phyloP scores from a whole-genome alignment of 64 coral and sea anemone species.

The Pachyseris speciosa region DNA sequence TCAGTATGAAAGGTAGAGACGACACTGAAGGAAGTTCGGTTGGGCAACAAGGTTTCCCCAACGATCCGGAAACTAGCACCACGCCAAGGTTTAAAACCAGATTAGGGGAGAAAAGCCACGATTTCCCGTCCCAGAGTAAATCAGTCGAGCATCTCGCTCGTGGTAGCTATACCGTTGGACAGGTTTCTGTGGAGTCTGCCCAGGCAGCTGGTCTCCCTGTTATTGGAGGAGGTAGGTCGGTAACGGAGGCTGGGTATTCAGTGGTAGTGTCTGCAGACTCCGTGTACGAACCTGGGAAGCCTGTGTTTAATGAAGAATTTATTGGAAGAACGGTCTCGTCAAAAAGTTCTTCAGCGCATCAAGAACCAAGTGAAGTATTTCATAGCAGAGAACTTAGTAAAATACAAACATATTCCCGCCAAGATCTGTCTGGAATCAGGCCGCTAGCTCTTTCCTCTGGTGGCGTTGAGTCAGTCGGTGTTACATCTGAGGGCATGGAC shows the following conservation, averaged over 20 bases:
- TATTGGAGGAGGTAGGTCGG: slow-evolving; percentile 23
- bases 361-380: neutral
- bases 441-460: neutral
- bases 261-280: neutral
- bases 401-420: neutral
- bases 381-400: neutral
- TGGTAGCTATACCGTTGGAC: slow-evolving; percentile 88
- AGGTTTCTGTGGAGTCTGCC: slow-evolving; percentile 77
- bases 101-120: slow-evolving; percentile 9
- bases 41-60: neutral
- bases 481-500: neutral
- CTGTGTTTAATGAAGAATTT: neutral
- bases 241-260: neutral
- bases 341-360: neutral
- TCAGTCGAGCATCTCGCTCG: slow-evolving; percentile 64
- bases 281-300: neutral
- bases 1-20: neutral
- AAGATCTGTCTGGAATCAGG: neutral
- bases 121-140: slow-evolving; percentile 37
- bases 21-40: slow-evolving; percentile 5
- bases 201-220: slow-evolving; percentile 97
- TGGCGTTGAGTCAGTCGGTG: neutral
- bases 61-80: slow-evolving; percentile 21
- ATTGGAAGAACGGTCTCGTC: neutral
- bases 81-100: slow-evolving; percentile 46